phyloP scores from a whole-genome alignment of 2,797 vertebrate species.

The Gallirallus australis region DNA sequence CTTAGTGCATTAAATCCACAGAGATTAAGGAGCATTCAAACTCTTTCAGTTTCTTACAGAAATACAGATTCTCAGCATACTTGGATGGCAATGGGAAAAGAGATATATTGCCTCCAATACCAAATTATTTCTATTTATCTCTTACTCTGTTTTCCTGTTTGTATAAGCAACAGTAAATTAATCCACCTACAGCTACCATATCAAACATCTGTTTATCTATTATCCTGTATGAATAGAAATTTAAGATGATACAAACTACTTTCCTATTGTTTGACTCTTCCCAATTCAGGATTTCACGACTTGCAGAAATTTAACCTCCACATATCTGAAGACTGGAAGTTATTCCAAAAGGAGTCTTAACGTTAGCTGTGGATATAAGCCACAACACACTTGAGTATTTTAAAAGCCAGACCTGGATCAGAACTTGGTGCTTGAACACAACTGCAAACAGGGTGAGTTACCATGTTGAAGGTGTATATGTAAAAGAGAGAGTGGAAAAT shows the following conservation, averaged over 20 bases:
- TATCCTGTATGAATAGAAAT: neutral
- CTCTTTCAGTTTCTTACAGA: neutral
- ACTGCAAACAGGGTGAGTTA: neutral
- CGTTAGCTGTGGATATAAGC: neutral
- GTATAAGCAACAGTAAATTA: neutral
- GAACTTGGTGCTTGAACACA: neutral
- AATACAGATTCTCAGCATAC: neutral
- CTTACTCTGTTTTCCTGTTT: neutral
- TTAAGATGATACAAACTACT: neutral
- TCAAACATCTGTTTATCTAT: neutral
- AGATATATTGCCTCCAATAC: neutral
- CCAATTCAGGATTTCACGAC: neutral
- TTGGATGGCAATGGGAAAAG: neutral
- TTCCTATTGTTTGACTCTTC: neutral
- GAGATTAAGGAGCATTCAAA: slow-evolving; percentile 11
- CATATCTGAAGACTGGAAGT: neutral
- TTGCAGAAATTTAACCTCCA: neutral
- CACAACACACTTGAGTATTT: neutral
- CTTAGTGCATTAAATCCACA: neutral
- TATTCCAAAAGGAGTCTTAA: neutral
- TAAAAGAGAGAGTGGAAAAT: neutral
- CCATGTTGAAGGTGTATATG: neutral
- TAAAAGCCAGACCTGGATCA: neutral
- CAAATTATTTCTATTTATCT: neutral
- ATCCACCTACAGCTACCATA: neutral